Conservation (phyloP, 2,113 vertebrate genomes). For the Thryonomys swinderianus region DNA sequence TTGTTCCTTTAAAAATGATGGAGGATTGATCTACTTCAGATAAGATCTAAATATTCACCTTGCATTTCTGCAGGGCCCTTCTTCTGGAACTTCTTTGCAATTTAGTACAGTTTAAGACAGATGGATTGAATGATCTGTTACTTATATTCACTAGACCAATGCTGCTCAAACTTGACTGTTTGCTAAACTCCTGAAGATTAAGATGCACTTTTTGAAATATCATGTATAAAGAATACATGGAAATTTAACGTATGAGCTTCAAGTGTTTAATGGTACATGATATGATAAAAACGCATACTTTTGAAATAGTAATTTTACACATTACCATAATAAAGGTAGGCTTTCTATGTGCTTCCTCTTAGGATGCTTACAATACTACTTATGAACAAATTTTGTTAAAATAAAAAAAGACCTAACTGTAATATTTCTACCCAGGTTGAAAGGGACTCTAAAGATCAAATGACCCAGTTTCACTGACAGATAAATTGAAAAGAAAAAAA, state of each 20-base stretch:
- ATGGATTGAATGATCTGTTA: neutral
- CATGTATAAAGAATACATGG: neutral
- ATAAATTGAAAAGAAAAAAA: slow-evolving; percentile 23
- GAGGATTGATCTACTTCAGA: neutral
- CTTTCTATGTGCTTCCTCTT: neutral
- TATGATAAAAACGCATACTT: neutral
- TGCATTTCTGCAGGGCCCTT: neutral
- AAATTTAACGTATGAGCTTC: neutral
- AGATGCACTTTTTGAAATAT: neutral
- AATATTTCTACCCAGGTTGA: neutral
- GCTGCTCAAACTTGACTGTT: neutral
- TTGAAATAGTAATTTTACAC: neutral
- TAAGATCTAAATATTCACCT: neutral
- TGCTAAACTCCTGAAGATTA: neutral
- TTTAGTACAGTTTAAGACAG: slow-evolving; percentile 38
- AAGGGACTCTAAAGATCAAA: neutral
- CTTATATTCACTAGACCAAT: neutral
- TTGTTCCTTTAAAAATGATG: neutral
- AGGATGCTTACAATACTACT: neutral
- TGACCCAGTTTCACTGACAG: neutral
- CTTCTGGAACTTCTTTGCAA: neutral
- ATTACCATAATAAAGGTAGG: neutral
- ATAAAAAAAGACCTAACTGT: neutral
- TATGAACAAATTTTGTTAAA: neutral
- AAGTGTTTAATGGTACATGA: slow-evolving; percentile 1